These are phyloP conservation scores for Dicroscelio sp. DNA, from an alignment of 2,888 invertebrate genomes.

Conservation along the genomic window DNA sequence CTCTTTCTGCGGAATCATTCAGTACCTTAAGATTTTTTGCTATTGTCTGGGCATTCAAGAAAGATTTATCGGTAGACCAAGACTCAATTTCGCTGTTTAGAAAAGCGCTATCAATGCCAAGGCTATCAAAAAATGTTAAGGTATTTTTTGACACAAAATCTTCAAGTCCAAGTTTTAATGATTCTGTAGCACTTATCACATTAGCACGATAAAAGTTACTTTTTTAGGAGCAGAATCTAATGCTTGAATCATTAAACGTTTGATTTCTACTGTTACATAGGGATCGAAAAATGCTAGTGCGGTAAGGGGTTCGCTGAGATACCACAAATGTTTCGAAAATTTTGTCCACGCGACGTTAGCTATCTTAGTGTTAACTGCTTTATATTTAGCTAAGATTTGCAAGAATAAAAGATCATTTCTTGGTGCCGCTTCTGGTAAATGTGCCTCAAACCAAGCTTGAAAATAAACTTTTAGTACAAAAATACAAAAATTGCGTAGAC, in stretches of 20 bases:
- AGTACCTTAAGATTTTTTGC: background rate
- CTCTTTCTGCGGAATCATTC: background rate
- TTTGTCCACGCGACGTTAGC: background rate
- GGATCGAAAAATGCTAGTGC: conserved; percentile 19
- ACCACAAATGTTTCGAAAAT: background rate
- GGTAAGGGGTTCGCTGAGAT: background rate
- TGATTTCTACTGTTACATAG: background rate
- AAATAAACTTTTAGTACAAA: conserved; percentile 12
- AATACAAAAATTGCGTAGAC: background rate
- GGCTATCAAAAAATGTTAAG: background rate
- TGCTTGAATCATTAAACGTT: background rate
- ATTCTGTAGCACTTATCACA: background rate
- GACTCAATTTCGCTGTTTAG: background rate
- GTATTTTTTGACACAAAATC: background rate
- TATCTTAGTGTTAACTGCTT: background rate
- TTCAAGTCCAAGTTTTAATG: background rate
- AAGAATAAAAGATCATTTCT: background rate
- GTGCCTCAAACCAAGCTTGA: background rate
- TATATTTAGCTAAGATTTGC: background rate
- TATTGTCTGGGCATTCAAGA: background rate
- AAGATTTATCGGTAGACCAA: background rate
- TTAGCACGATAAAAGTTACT: background rate
- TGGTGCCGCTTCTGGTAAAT: background rate
- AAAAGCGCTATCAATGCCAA: background rate
- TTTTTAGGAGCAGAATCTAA: background rate